These are phyloP conservation scores for Xanthostigma xanthostigma DNA, from an alignment of 2,888 invertebrate species.

Conservation along the genomic window DNA sequence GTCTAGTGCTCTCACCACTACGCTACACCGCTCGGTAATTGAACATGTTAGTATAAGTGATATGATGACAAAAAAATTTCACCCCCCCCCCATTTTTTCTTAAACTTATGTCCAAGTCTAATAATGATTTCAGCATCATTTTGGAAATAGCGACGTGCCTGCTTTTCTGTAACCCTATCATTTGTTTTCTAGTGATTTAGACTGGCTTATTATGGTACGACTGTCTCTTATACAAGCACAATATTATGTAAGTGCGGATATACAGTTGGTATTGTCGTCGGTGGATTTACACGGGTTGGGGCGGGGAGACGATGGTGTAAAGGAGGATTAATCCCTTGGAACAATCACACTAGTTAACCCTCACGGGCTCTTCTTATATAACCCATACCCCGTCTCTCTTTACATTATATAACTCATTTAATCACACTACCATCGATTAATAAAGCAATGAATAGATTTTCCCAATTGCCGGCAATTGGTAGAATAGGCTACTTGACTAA, in stretches of 20 bases:
- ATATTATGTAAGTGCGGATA: not conserved
- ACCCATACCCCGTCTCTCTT: not conserved
- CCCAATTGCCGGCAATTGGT: not conserved
- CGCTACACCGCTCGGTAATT: no score
- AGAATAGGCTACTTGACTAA: no score
- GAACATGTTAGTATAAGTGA: no score
- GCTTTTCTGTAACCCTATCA: not conserved
- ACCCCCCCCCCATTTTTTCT: no score
- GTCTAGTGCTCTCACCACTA: no score
- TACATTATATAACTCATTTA: not conserved
- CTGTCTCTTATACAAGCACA: not conserved
- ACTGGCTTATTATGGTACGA: not conserved
- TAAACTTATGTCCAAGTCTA: no score
- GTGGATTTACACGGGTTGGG: no score
- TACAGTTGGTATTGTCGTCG: not conserved
- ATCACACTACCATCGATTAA: not conserved
- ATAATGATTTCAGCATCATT: no score
- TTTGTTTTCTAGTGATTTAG: not conserved
- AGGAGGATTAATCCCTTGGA: conserved; percentile 2
- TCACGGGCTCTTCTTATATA: not conserved
- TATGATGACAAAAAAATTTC: no score
- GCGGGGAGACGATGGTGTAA: not conserved
- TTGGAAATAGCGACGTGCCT: not conserved
- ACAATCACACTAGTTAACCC: conserved; percentile 10
- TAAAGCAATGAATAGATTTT: not conserved